Conservation (phyloP, 2,113 vertebrate genomes). For the Noctilio leporinus region DNA sequence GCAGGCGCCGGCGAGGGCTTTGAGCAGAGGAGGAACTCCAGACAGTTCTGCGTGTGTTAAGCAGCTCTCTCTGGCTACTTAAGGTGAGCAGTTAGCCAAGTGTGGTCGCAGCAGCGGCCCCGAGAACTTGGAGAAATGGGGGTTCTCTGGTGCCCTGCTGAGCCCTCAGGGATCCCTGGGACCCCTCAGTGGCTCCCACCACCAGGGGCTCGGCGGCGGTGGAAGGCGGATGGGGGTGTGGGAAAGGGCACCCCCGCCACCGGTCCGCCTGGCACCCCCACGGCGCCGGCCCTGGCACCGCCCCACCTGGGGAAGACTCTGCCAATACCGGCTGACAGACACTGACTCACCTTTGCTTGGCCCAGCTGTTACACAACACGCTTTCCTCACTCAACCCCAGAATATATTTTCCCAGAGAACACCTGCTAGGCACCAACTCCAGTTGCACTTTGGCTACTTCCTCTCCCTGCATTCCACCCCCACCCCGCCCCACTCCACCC, state of each 20-base stretch:
- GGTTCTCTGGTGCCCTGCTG: neutral
- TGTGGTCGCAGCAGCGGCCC: neutral
- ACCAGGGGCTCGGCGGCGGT: neutral
- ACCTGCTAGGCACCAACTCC: neutral
- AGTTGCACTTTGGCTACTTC: neutral
- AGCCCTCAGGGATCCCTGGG: neutral
- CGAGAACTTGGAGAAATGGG: neutral
- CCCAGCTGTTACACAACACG: neutral
- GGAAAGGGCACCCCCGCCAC: fast-evolving
- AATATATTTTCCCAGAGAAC: neutral
- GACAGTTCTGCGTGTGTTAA: neutral
- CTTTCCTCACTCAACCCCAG: neutral
- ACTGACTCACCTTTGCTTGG: neutral
- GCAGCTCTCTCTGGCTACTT: neutral
- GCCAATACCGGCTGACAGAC: slow-evolving; percentile 19
- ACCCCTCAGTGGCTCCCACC: too few relatives aligned
- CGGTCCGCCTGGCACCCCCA: neutral
- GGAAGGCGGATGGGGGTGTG: neutral
- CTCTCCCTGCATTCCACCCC: neutral
- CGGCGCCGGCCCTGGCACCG: too few relatives aligned
- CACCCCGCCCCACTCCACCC: neutral
- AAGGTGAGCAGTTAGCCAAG: neutral
- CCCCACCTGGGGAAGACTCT: neutral
- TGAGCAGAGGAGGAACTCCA: neutral
- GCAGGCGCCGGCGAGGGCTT: neutral